Evolutionary conservation across 1,140 invertebrate species (phyloP), one percentile per base, ranked within the genome.

Genomic region (Bombus waltoni): DNA sequence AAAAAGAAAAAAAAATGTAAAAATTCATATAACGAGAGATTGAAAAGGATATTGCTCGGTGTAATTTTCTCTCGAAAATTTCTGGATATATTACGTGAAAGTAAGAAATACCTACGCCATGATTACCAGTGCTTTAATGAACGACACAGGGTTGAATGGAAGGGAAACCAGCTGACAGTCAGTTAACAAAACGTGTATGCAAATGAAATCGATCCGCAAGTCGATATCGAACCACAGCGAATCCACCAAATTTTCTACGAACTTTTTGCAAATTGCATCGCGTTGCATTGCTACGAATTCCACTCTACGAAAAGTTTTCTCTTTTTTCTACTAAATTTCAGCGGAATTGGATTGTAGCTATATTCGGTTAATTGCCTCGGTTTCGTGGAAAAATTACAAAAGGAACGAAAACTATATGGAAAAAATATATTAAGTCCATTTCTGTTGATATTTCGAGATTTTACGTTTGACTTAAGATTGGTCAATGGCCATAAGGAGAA

Each of bases 121-220:
- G 18, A 66, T 76, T 47, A 75, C 15, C 53, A 8, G 6, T 28
- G 59, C 32, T 71, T 84, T 44, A 44, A 44, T 22, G 75, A 71
- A 79, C 40, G n/a, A 28, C 25, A 22, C 18, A 28, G 22, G 9
- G 28, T 4, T 11, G 25, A 32, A 35, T 25, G 2, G n/a, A 44
- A 40, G 13, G 15, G 9, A 42, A 71, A 10, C 13, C 32, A 32
- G 22, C 0, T 59, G 47, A 66, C 25, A 38, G 6, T 13, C 42
- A 1, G 76, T 84, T 79, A 78, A 84, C 66, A 57, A 79, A 79
- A 79, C 65, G 65, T 38, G 18, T 32, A 78, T 79, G 82, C 75
- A 79, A 79, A 84, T 84, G 66, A 35, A 71, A 79, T 79, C 53
- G 82, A 79, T 38, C n/a, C 35, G 9, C 66, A 35, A 44, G 40